Conservation (phyloP, 2,888 invertebrate species). For the Lasioglossum oenotherae region DNA sequence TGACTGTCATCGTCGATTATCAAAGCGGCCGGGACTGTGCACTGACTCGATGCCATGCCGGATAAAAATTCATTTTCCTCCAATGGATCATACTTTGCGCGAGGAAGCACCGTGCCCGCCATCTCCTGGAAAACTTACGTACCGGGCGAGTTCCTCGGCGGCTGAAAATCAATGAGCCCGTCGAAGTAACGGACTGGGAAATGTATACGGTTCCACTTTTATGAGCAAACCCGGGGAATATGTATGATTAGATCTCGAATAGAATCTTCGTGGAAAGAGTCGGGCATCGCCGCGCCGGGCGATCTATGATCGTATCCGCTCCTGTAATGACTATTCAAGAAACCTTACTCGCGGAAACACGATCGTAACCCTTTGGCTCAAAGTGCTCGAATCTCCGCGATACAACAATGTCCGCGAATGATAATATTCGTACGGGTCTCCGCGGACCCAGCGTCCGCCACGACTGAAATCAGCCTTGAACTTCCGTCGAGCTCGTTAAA, state of each 20-base stretch:
- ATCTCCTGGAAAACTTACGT: slow-evolving; percentile 65
- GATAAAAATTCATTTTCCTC: not conserved
- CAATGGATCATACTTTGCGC: slow-evolving; percentile 43
- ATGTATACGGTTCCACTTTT: slow-evolving; percentile 53
- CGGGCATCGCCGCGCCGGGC: slow-evolving; percentile 18
- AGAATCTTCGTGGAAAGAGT: slow-evolving; percentile 46
- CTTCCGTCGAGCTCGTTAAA: not conserved
- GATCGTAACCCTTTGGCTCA: not conserved
- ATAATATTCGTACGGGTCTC: not conserved
- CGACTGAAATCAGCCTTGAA: not conserved
- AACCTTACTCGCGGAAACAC: not conserved
- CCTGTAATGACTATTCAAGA: slow-evolving; percentile 41
- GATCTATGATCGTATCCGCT: slow-evolving; percentile 52
- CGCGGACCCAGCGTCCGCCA: not conserved
- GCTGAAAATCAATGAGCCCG: slow-evolving; percentile 71
- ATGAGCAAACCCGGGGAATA: slow-evolving; percentile 41
- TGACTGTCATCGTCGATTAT: slow-evolving; percentile 22
- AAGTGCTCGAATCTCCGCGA: not conserved
- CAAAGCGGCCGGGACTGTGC: not conserved
- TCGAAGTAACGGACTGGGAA: slow-evolving; percentile 45
- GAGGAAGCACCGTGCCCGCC: slow-evolving; percentile 62
- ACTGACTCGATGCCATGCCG: not conserved
- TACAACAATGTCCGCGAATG: too few relatives aligned
- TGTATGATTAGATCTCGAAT: slow-evolving; percentile 39
- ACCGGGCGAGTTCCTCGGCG: slow-evolving; percentile 55